Evolutionary conservation across 2,113 vertebrate genomes (phyloP).

Genomic region (Osmerus eperlanus): DNA sequence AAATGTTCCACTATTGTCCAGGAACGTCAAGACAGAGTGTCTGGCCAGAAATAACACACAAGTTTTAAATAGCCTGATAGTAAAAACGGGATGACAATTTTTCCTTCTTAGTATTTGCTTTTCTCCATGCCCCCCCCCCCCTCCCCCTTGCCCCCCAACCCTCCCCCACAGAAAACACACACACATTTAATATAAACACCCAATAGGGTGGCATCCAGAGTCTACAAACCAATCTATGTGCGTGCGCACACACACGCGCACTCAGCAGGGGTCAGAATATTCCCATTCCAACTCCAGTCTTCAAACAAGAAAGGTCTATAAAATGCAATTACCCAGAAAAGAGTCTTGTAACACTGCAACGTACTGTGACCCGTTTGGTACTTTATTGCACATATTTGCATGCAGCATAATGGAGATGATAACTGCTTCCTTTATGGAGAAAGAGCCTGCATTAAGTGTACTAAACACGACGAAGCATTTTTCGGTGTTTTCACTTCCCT

Average conservation of each 20-base stretch:
- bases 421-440: background rate
- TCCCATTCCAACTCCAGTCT: conserved; percentile 49
- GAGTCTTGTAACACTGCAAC: conserved; percentile 49
- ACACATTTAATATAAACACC: background rate
- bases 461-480: background rate
- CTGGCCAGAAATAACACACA: conserved; percentile 58
- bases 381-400: conserved; percentile 13
- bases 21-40: conserved; percentile 62
- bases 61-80: conserved; percentile 44
- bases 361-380: conserved; percentile 41
- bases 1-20: conserved; percentile 50
- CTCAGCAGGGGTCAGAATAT: conserved; percentile 33
- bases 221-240: conserved; percentile 5
- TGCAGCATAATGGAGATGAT: conserved; percentile 30
- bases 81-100: conserved; percentile 50
- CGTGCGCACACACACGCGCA: conserved; percentile 11
- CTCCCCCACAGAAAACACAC: background rate
- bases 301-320: conserved; percentile 54
- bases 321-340: conserved; percentile 63
- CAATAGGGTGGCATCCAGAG: background rate
- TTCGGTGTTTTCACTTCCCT: conserved; percentile 6
- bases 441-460: background rate
- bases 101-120: conserved; percentile 21
- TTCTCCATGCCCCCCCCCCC: conserved; percentile 1
- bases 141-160: background rate